phyloP scores from a whole-genome alignment of 2,888 invertebrate species.

The Dilophus febrilis region DNA sequence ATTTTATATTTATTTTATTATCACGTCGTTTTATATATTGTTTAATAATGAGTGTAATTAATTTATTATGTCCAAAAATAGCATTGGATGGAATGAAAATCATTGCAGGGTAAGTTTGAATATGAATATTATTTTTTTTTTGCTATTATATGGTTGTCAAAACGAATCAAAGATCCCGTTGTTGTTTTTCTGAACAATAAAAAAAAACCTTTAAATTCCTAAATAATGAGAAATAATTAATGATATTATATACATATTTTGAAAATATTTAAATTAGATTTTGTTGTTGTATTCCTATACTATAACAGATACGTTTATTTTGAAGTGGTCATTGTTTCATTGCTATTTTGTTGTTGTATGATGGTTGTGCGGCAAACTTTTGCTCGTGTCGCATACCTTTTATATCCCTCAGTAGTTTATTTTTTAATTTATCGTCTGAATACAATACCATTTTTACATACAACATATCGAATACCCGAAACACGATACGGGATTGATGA shows the following conservation, averaged over 20 bases:
- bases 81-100: slow-evolving; percentile 15
- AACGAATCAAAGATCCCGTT: too few relatives aligned
- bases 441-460: slow-evolving; percentile 59
- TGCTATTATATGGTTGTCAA: too few relatives aligned
- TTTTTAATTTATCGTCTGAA: slow-evolving; percentile 66
- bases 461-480: slow-evolving; percentile 23
- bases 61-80: slow-evolving; percentile 32
- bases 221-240: background rate
- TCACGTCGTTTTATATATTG: slow-evolving; percentile 62
- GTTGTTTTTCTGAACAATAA: too few relatives aligned
- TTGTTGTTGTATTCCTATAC: slow-evolving; percentile 7
- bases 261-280: background rate
- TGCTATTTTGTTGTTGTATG: slow-evolving; percentile 52
- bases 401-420: slow-evolving; percentile 79
- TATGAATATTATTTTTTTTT: too few relatives aligned
- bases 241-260: background rate
- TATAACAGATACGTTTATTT: slow-evolving; percentile 45
- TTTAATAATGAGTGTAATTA: slow-evolving; percentile 34
- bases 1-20: slow-evolving; percentile 67
- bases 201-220: too few relatives aligned
- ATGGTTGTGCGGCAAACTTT: slow-evolving; percentile 58
- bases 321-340: slow-evolving; percentile 38
- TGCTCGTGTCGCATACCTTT: slow-evolving; percentile 65
- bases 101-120: slow-evolving; percentile 20
- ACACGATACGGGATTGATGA: slow-evolving; percentile 31